These are phyloP conservation scores for Hexactinellida sp. DNA, from an alignment of 37 sponge, comb jelly and placozoan genomes.

Conservation along the genomic window DNA sequence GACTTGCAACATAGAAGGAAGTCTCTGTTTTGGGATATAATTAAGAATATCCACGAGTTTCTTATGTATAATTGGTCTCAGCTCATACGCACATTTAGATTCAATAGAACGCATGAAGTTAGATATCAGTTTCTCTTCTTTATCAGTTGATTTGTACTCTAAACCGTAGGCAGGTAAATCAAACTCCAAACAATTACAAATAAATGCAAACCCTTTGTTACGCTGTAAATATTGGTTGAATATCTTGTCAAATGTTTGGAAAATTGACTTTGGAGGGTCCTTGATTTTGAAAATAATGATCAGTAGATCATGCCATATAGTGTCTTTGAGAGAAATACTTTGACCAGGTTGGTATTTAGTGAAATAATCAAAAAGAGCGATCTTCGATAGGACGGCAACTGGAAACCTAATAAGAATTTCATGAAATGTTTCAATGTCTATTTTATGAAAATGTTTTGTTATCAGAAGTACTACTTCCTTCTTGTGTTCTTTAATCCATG, in stretches of 20 bases:
- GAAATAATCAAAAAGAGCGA: neutral
- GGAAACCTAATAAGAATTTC: neutral
- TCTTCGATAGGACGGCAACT: neutral
- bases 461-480: neutral
- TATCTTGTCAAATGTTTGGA: neutral
- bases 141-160: neutral
- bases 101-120: neutral
- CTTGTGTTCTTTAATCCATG: slow-evolving; percentile 17
- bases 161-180: neutral
- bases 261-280: neutral
- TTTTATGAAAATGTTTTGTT: neutral
- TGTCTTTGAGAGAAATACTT: neutral
- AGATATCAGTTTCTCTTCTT: neutral
- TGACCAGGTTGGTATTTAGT: neutral
- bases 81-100: neutral
- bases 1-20: neutral
- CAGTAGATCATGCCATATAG: neutral
- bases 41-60: neutral
- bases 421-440: neutral
- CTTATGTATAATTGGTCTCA: neutral
- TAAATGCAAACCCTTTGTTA: neutral
- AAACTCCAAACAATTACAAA: neutral
- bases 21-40: neutral
- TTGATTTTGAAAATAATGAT: neutral
- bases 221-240: neutral